Evolutionary conservation across 2,888 invertebrate genomes (phyloP).

Genomic region (Acronicta psi): DNA sequence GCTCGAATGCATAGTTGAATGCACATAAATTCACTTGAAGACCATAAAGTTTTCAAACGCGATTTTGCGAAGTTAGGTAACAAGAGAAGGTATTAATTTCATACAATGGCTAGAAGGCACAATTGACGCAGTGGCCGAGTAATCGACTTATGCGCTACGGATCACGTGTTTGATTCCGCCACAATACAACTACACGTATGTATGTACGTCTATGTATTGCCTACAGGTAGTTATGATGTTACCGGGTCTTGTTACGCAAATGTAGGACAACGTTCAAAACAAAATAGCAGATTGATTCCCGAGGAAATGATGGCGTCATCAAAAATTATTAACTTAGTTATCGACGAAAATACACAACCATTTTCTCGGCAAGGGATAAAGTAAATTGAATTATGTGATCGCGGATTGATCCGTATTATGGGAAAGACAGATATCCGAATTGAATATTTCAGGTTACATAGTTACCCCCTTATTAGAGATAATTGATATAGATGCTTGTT

Average conservation of each 20-base stretch:
- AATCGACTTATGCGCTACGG: too few species aligned
- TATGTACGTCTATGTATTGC: too few species aligned
- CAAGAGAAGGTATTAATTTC: conserved; percentile 30
- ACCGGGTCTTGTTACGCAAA: too few species aligned
- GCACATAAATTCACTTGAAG: conserved; percentile 25
- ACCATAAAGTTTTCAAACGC: conserved; percentile 25
- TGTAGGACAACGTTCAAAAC: too few species aligned
- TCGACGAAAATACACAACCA: conserved; percentile 73
- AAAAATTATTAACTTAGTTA: conserved; percentile 78
- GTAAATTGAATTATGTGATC: conserved; percentile 80
- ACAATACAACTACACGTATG: too few species aligned
- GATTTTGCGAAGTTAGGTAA: conserved; percentile 14
- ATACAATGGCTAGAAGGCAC: conserved; percentile 23
- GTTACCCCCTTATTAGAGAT: conserved; percentile 27
- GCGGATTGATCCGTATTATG: conserved; percentile 72
- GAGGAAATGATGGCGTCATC: conserved; percentile 72
- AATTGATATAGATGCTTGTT: conserved; percentile 35
- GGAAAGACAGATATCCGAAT: conserved; percentile 63
- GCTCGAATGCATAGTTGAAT: conserved; percentile 14
- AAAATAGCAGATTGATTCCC: conserved; percentile 51
- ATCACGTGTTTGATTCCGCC: too few species aligned
- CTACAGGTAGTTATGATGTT: too few species aligned
- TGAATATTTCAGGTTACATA: conserved; percentile 56
- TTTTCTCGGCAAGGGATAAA: conserved; percentile 78
- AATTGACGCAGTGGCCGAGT: too few species aligned